phyloP scores from a whole-genome alignment of 1,140 invertebrate genomes.

The Drosophila pachea region DNA sequence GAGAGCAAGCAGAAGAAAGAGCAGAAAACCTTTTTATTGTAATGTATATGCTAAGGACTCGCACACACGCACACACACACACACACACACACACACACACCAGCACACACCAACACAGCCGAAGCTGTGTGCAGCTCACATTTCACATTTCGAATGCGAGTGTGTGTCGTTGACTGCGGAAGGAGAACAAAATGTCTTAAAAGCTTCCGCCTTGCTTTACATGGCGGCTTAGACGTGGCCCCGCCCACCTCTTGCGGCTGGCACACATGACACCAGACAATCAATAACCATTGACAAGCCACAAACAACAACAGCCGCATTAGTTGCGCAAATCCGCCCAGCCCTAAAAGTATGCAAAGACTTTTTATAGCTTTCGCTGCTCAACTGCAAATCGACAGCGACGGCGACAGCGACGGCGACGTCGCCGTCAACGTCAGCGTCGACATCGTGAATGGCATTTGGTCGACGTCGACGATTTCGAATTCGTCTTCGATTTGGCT shows the following conservation, averaged over 20 bases:
- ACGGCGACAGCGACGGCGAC: constrained; percentile 1
- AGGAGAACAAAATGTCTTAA: constrained; percentile 53
- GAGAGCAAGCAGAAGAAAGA: constrained; percentile 2
- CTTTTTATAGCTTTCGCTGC: constrained; percentile 37
- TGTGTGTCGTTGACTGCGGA: constrained; percentile 1
- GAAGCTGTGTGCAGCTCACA: too few relatives aligned
- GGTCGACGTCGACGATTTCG: constrained; percentile 34
- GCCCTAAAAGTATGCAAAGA: constrained; percentile 53
- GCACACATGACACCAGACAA: constrained; percentile 69
- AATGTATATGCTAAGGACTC: constrained; percentile 23
- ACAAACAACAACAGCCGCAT: constrained; percentile 59
- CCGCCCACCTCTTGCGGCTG: neutral
- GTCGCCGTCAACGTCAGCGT: neutral
- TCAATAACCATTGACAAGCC: constrained; percentile 73
- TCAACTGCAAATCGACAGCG: constrained; percentile 57
- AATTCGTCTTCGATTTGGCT: constrained; percentile 43
- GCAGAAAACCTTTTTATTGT: constrained; percentile 53
- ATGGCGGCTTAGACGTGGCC: constrained; percentile 31
- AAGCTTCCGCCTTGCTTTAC: constrained; percentile 61
- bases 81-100: too few relatives aligned
- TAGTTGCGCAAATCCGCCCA: constrained; percentile 62
- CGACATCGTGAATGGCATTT: constrained; percentile 2
- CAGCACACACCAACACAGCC: constrained; percentile 6
- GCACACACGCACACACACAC: too few relatives aligned
- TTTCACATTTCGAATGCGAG: constrained; percentile 35